Evolutionary conservation across 1,140 invertebrate species (phyloP), one percentile per base, ranked within the genome.

Genomic region (Conopomorpha cramerella): DNA sequence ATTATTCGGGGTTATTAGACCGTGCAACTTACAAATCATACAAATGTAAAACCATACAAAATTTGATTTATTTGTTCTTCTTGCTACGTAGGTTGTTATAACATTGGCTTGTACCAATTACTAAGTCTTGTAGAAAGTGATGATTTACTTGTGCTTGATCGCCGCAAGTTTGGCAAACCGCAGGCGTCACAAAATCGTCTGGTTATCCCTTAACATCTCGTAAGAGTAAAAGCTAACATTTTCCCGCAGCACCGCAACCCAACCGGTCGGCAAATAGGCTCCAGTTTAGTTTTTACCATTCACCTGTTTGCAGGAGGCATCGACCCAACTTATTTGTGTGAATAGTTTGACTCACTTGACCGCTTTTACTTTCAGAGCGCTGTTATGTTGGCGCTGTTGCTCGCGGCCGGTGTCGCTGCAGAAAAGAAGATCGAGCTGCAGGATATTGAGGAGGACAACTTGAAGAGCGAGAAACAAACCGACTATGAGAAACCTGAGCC

Each of bases 391-490:
- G n/a, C n/a, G 25, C 42, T 70, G 16, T 38, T 73, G 8, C 34
- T 77, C 15, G 51, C 42, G 15, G 32, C 59, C 23, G 38, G 41
- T 16, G 55, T 51, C 10, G 37, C 31, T 36, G 58, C 57, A 15
- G 77, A 79, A 15, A 78, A 78, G 50, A 76, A 78, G 50, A 77
- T 79, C 10, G 62, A 71, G 36, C 39, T 79, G 16, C 65, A 79
- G 47, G 77, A 79, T 44, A 79, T 79, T 10, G 77, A 79, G 38
- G 67, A 76, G 28, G 77, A 79, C 38, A 79, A 77, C 34, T 47
- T 79, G 17, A 74, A 68, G 23, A 78, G 67, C 39, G 77, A 79
- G 53, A 59, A 61, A 28, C 50, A 64, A 45, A 73, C 46, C 14
- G 46, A 49, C 0, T 10, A 39, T 7, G 47, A 53, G 10, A 49